Percentiles rank a stretch among this genome's conserved stretches.
Evolutionary conservation across 2,113 vertebrate species (phyloP).

Genomic region (Apodemus sylvaticus): DNA sequence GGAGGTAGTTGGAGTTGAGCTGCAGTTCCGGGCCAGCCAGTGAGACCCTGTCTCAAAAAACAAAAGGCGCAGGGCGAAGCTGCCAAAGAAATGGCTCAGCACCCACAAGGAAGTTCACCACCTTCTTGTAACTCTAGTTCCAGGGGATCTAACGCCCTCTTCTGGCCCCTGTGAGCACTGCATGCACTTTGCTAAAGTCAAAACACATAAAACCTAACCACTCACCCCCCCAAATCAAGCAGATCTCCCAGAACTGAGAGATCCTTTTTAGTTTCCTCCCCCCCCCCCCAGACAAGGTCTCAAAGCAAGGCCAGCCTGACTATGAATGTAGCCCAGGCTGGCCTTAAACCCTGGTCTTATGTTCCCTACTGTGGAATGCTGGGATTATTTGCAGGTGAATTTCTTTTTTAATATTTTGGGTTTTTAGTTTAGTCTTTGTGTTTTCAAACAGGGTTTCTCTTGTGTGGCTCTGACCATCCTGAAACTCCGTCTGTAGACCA

Average conservation of each 20-base stretch:
- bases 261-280: no score
- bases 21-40: neutral
- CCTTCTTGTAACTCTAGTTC: neutral
- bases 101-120: no score
- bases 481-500: neutral
- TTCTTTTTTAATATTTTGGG: neutral
- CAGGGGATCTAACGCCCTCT: neutral
- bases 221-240: neutral
- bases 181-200: neutral
- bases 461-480: neutral
- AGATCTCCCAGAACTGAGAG: no score
- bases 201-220: neutral
- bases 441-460: neutral
- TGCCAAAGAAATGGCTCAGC: neutral
- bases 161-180: neutral
- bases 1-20: neutral
- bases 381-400: neutral
- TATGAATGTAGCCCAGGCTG: neutral
- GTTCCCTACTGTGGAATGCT: neutral
- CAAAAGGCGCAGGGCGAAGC: neutral
- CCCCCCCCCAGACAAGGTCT: neutral
- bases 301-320: neutral
- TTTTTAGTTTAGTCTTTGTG: neutral
- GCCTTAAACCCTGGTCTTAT: neutral
- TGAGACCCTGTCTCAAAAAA: neutral